These are phyloP conservation scores for Crocidura indochinensis DNA, from an alignment of 2,797 vertebrate species.

Conservation along the genomic window DNA sequence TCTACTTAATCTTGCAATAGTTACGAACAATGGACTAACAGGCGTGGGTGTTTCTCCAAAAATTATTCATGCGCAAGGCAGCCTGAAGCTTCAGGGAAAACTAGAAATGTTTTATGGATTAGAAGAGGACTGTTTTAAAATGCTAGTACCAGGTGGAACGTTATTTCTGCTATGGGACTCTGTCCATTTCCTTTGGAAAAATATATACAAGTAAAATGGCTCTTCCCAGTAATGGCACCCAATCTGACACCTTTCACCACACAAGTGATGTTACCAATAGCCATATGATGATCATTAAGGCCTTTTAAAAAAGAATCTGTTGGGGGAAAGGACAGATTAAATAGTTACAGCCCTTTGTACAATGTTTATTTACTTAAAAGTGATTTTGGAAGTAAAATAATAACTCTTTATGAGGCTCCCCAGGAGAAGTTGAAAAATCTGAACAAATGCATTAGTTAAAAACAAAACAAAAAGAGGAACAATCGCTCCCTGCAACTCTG, in stretches of 20 bases:
- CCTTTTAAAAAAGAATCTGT: conserved; percentile 75
- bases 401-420: conserved; percentile 79
- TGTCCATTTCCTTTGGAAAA: conserved; percentile 81
- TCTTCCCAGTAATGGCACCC: conserved; percentile 77
- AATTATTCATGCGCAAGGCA: conserved; percentile 83
- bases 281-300: conserved; percentile 78
- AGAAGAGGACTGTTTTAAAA: conserved; percentile 81
- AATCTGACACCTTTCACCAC: conserved; percentile 50
- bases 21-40: conserved; percentile 68
- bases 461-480: conserved; percentile 58
- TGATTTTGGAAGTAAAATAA: conserved; percentile 82
- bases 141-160: conserved; percentile 76
- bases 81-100: conserved; percentile 81
- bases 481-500: conserved; percentile 50
- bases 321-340: conserved; percentile 82
- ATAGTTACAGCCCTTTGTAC: conserved; percentile 65
- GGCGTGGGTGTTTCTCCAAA: conserved; percentile 78
- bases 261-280: conserved; percentile 79
- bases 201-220: conserved; percentile 83
- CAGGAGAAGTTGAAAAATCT: conserved; percentile 76
- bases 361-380: conserved; percentile 82
- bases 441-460: conserved; percentile 51
- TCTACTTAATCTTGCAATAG: conserved; percentile 66
- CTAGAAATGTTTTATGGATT: conserved; percentile 85
- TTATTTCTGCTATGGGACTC: conserved; percentile 75